phyloP scores from a whole-genome alignment of 2,113 vertebrate species.

The Leucopternis melanops region DNA sequence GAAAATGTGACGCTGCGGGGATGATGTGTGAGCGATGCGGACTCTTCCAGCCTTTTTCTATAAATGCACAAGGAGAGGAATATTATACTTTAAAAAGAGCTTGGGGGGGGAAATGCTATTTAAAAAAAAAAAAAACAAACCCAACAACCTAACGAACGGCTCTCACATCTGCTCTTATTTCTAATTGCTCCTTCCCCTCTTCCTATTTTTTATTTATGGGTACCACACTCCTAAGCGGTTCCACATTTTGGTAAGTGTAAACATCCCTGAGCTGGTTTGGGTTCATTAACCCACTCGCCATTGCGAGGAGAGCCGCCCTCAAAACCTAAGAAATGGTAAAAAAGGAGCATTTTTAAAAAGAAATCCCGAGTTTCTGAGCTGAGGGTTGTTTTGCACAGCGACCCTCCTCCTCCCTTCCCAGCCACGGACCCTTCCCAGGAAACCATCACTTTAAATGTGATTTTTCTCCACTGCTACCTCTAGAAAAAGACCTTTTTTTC shows the following conservation, averaged over 20 bases:
- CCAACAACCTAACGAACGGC: neutral
- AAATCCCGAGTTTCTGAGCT: neutral
- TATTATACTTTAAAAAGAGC: too few species aligned
- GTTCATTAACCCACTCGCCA: neutral
- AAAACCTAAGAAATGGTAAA: neutral
- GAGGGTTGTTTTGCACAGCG: neutral
- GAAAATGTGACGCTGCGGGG: neutral
- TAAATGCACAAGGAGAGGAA: neutral
- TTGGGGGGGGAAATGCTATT: accelerated
- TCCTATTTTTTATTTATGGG: conserved; percentile 14
- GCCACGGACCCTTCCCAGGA: neutral
- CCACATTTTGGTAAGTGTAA: neutral
- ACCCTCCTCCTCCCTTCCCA: neutral
- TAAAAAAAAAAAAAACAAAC: neutral
- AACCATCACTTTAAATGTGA: neutral
- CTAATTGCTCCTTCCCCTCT: neutral
- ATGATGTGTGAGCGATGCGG: neutral
- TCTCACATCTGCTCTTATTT: neutral
- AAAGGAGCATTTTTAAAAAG: accelerated
- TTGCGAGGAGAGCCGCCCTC: neutral
- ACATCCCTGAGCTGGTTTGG: neutral
- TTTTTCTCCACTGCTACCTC: neutral
- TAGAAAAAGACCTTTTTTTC: neutral
- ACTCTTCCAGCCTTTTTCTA: neutral
- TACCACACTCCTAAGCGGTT: neutral